phyloP scores from a whole-genome alignment of 2,113 vertebrate species.

The Chascanopsetta lugubris region DNA sequence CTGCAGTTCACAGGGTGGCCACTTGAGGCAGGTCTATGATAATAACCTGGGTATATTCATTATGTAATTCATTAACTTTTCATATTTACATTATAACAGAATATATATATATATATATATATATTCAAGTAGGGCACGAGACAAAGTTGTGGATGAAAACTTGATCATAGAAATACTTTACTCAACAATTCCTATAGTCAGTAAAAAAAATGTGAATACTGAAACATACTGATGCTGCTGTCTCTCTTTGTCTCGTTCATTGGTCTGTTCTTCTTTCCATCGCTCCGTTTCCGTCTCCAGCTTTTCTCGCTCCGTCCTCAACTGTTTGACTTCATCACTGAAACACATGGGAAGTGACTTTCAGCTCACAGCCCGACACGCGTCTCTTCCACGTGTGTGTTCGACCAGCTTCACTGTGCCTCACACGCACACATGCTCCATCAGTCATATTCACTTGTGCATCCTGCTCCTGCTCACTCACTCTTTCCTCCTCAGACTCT shows the following conservation, averaged over 20 bases:
- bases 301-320: conserved; percentile 76
- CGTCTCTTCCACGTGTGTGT: background rate
- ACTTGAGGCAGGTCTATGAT: too few relatives aligned
- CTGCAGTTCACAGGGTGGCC: too few relatives aligned
- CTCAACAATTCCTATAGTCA: background rate
- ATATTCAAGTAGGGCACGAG: too few relatives aligned
- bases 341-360: conserved; percentile 13
- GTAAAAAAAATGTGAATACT: background rate
- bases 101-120: too few relatives aligned
- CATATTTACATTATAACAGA: too few relatives aligned
- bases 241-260: conserved; percentile 39
- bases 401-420: too few relatives aligned
- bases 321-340: conserved; percentile 80
- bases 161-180: background rate
- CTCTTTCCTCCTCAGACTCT: conserved; percentile 81
- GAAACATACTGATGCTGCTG: conserved; percentile 56
- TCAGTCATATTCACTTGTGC: background rate
- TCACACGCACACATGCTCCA: too few relatives aligned
- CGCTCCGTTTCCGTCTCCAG: conserved; percentile 74
- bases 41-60: too few relatives aligned
- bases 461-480: conserved; percentile 69
- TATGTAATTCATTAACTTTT: too few relatives aligned
- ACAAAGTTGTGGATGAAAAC: too few relatives aligned
- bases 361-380: background rate
- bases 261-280: conserved; percentile 56